phyloP scores from a whole-genome alignment of 2,113 vertebrate species.

The Oplegnathus fasciatus region DNA sequence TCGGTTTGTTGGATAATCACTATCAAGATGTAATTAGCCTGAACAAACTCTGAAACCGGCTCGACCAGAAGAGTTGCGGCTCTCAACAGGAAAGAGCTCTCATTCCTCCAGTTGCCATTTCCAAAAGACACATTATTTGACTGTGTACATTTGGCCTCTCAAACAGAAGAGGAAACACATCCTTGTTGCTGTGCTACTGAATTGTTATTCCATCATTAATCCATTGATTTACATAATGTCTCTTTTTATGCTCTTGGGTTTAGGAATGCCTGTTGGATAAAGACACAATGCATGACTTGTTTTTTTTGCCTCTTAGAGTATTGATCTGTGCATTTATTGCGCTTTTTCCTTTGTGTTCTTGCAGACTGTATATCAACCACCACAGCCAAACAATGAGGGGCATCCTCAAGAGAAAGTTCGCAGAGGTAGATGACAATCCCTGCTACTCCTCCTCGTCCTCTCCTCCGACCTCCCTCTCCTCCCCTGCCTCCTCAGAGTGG shows the following conservation, averaged over 20 bases:
- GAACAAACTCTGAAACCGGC: conserved; percentile 74
- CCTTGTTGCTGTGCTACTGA: not conserved
- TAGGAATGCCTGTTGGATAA: not conserved
- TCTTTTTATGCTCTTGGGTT: not conserved
- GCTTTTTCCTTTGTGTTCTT: conserved; percentile 39
- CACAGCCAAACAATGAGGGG: conserved; percentile 86
- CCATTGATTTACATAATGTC: conserved; percentile 21
- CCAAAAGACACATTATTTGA: conserved; percentile 30
- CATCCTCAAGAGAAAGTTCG: conserved; percentile 91
- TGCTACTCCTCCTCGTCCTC: conserved; percentile 85
- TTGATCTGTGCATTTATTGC: conserved; percentile 15
- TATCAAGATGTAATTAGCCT: conserved; percentile 62
- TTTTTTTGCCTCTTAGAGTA: not conserved
- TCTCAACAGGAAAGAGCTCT: conserved; percentile 32
- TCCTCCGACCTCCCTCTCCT: conserved; percentile 83
- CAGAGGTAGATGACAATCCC: conserved; percentile 88
- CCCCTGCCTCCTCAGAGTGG: conserved; percentile 85
- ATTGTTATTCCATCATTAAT: conserved; percentile 13
- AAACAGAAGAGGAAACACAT: not conserved
- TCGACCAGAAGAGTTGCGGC: conserved; percentile 51
- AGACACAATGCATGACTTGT: not conserved
- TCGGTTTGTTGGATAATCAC: conserved; percentile 42
- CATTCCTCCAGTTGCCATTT: conserved; percentile 38
- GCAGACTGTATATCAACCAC: conserved; percentile 78
- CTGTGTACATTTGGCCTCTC: conserved; percentile 28